Percentiles rank a stretch among this genome's conserved stretches.
Evolutionary conservation across 2,113 vertebrate genomes (phyloP).

Genomic region (human): GRCh38 chr9:118719001-118719500

Average conservation of each 20-base stretch:
- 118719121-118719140: conserved; percentile 64
- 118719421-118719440: neutral
- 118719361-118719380: neutral
- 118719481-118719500: neutral
- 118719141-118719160: conserved; percentile 71
- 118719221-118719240: conserved; percentile 24
- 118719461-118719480: accelerated
- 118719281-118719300: neutral
- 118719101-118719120: neutral
- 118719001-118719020: conserved; percentile 46
- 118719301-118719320: neutral
- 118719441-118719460: neutral
- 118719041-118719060: neutral
- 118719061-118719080: conserved; percentile 29
- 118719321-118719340: neutral
- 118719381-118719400: neutral
- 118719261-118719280: conserved; percentile 24
- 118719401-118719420: neutral
- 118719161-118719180: conserved; percentile 58
- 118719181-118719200: conserved; percentile 40
- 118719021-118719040: conserved; percentile 56
- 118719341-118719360: neutral
- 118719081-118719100: conserved; percentile 52
- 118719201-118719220: neutral
- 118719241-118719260: neutral